Percentiles rank a stretch among this genome's conserved stretches.
Conservation (phyloP, 2,797 vertebrate genomes). For the Acrossocheilus fasciatus region DNA sequence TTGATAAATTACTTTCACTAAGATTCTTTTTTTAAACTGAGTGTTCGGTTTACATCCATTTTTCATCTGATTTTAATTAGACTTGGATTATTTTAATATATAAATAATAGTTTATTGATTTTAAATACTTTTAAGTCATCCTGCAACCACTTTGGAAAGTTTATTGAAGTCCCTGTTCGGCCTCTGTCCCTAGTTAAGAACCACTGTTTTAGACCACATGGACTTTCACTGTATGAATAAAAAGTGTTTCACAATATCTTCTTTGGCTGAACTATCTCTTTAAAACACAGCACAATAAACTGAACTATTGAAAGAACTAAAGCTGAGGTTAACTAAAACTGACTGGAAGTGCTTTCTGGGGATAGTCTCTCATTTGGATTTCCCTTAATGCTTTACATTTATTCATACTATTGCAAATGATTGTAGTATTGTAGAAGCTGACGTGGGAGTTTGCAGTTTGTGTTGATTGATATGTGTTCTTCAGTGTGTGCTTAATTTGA, state of each 20-base stretch:
- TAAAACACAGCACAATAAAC: not conserved
- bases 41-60: not conserved
- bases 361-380: slow-evolving; percentile 30
- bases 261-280: not conserved
- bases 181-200: not conserved
- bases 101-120: not conserved
- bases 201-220: not conserved
- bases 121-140: not conserved
- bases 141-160: not conserved
- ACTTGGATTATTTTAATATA: not conserved
- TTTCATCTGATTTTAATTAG: not conserved
- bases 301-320: not conserved
- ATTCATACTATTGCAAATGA: not conserved
- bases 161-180: not conserved
- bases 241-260: not conserved
- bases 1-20: not conserved
- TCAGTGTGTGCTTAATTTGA: slow-evolving; percentile 35
- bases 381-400: slow-evolving; percentile 20
- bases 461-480: slow-evolving; percentile 19
- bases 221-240: not conserved
- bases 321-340: not conserved
- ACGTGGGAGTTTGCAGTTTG: slow-evolving; percentile 11
- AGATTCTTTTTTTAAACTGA: not conserved
- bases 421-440: slow-evolving; percentile 18
- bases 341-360: not conserved